Base-by-base conservation (phyloP, 92 coral and sea anemone genomes). In the Siderastrea radians region DNA sequence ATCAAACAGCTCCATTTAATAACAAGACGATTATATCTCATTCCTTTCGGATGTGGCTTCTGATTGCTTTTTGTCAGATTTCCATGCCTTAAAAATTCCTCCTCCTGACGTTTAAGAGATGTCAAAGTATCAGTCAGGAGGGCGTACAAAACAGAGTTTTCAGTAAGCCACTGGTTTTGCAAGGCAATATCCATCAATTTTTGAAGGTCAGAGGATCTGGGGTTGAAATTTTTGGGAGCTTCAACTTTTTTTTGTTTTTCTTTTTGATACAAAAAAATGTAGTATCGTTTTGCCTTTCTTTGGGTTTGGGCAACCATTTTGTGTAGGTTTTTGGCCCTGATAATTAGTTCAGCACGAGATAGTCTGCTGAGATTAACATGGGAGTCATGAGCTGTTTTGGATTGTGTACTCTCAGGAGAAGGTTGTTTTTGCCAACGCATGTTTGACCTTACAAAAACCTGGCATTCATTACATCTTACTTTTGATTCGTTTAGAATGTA, bases 1-100 rank as follows among this genome's bases (percentile, higher is more conserved):
- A 91, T 77, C 59, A 77, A 53, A 63, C 89, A 87, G 72, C 91
- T 49, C 94, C 94, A 87, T 57, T 91, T 91, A 19, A 91, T 82
- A n/a, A 91, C 94, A 68, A 87, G 45, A 17, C 91, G 89, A 55
- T 63, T 82, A 75, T 58, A 91, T 11, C 89, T 58, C 38, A 26
- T 26, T 26, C 38, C 38, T 26, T 26, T 26, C 38, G 38, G 38
- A 26, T 26, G 74, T 49, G 90, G 82, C 60, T 77, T 87, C 7
- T 68, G n/a, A 7, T 87, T 71, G 11, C 71, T 54, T 69, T 38
- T 77, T 43, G 89, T 87, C 6, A 72, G 49, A 49, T 87, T 87
- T 3, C 80, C 84, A 46, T 38, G 9, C 59, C 59, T 76, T 70
- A 5, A 0, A n/a, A 82, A 82, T 26, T 91, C 77, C 53, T 78